Evolutionary conservation across 2,797 vertebrate species (phyloP).

Genomic region (Amazonetta brasiliensis): DNA sequence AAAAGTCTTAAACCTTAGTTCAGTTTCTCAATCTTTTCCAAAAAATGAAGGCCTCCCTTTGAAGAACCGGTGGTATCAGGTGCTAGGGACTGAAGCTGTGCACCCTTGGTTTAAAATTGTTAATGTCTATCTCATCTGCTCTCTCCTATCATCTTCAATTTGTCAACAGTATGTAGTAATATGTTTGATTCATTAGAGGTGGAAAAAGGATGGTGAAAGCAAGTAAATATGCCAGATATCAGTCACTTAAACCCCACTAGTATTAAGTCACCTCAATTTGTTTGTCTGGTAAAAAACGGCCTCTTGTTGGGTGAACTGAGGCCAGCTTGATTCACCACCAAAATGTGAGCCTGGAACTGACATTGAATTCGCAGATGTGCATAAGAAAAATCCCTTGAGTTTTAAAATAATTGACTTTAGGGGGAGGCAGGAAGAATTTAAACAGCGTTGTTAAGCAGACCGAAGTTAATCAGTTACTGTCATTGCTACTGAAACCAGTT

Average conservation of each 20-base stretch:
- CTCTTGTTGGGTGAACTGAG: slow-evolving; percentile 54
- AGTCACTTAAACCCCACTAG: slow-evolving; percentile 59
- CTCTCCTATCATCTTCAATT: slow-evolving; percentile 40
- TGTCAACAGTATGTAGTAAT: slow-evolving; percentile 20
- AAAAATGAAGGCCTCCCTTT: not conserved
- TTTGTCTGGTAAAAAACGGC: slow-evolving; percentile 76
- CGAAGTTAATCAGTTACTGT: slow-evolving; percentile 55
- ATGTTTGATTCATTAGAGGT: slow-evolving; percentile 8
- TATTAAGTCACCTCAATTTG: slow-evolving; percentile 79
- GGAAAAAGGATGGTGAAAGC: slow-evolving; percentile 54
- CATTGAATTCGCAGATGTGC: slow-evolving; percentile 83
- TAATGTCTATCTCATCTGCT: slow-evolving; percentile 59
- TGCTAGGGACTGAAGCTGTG: not conserved
- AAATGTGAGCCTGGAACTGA: slow-evolving; percentile 77
- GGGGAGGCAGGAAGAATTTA: slow-evolving; percentile 56
- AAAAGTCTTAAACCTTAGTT: not conserved
- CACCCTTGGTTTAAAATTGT: not conserved
- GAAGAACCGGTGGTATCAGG: not conserved
- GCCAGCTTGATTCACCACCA: slow-evolving; percentile 79
- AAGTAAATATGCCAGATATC: slow-evolving; percentile 60
- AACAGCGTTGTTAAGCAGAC: slow-evolving; percentile 11
- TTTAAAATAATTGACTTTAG: slow-evolving; percentile 63
- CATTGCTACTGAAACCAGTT: slow-evolving; percentile 48
- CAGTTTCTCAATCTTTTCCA: not conserved
- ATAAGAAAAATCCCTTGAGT: slow-evolving; percentile 71